These are phyloP conservation scores for Protophormia terraenovae DNA, from an alignment of 2,888 invertebrate species.

Conservation along the genomic window DNA sequence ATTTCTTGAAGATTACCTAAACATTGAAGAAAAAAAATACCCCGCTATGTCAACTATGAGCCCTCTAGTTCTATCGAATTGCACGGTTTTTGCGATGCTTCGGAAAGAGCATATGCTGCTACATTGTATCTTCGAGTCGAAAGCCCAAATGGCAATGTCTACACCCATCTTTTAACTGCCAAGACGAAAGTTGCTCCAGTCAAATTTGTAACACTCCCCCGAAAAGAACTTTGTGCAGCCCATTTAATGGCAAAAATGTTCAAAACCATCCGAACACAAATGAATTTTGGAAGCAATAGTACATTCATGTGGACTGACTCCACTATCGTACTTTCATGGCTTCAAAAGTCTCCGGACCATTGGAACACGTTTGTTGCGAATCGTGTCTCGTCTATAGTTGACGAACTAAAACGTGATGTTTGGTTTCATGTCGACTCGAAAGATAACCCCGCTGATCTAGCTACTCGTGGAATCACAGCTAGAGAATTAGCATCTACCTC, in stretches of 20 bases:
- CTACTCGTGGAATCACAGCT: neutral
- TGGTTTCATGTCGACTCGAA: neutral
- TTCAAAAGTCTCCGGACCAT: neutral
- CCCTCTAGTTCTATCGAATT: neutral
- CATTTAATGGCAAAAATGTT: neutral
- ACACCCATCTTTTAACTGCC: neutral
- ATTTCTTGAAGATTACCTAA: neutral
- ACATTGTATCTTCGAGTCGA: neutral
- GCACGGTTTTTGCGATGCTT: neutral
- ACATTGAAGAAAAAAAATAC: neutral
- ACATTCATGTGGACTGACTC: neutral
- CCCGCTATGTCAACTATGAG: neutral
- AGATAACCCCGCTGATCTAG: neutral
- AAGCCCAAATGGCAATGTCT: neutral
- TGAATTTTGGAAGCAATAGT: neutral
- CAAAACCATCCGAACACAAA: neutral
- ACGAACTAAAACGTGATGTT: neutral
- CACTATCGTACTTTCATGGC: neutral
- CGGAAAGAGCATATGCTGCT: neutral
- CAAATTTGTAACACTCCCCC: neutral
- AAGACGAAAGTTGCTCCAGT: conserved; percentile 7
- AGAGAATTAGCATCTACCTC: neutral
- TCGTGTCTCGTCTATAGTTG: neutral
- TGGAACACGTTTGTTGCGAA: conserved; percentile 1
- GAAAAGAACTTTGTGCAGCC: conserved; percentile 12